Evolutionary conservation across 2,888 invertebrate genomes (phyloP).

Genomic region (Glaucopsyche alexis): DNA sequence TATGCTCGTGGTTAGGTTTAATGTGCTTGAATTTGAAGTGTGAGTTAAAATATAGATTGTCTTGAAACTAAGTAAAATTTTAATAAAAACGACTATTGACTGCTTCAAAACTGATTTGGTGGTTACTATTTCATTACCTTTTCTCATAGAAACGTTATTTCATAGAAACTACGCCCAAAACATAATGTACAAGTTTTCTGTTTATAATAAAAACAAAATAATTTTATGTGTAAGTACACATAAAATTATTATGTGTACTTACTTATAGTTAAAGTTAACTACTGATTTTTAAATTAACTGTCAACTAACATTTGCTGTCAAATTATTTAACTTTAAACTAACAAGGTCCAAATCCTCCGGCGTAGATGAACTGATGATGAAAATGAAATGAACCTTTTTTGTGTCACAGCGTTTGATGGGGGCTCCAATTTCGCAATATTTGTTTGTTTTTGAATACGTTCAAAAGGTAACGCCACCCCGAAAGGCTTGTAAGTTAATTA

Average conservation of each 20-base stretch:
- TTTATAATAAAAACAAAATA: background rate
- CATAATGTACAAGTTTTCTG: too few relatives aligned
- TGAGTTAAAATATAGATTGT: too few relatives aligned
- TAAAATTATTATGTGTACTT: too few relatives aligned
- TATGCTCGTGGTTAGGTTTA: too few relatives aligned
- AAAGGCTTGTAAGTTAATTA: constrained; percentile 26
- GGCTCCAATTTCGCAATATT: constrained; percentile 21
- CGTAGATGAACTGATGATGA: constrained; percentile 3
- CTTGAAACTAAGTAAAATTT: too few relatives aligned
- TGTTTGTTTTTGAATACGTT: constrained; percentile 19
- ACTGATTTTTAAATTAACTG: background rate
- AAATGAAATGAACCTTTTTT: background rate
- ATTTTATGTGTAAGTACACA: too few relatives aligned
- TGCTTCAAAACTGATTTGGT: too few relatives aligned
- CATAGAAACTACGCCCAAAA: too few relatives aligned
- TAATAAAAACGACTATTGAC: too few relatives aligned
- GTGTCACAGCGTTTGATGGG: constrained; percentile 1
- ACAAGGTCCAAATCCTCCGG: background rate
- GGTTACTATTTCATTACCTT: too few relatives aligned
- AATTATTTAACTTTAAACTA: background rate
- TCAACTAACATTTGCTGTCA: background rate
- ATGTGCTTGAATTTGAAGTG: too few relatives aligned
- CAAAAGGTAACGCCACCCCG: constrained; percentile 15
- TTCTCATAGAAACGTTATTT: too few relatives aligned
- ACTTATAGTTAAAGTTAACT: background rate